Base-by-base conservation (phyloP, 2,113 vertebrate genomes). In the Channa argus region DNA sequence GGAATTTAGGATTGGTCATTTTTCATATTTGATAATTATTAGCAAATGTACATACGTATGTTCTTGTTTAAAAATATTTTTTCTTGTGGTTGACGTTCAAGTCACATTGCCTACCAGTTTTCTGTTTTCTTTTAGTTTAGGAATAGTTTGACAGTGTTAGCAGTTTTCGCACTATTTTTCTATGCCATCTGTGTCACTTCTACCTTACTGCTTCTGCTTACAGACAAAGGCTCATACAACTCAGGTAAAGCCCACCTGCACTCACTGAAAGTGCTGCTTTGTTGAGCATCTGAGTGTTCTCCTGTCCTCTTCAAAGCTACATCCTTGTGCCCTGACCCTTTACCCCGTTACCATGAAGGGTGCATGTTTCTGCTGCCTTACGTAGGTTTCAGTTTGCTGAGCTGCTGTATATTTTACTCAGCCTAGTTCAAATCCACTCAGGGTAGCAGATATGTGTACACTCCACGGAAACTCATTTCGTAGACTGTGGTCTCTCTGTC, bases 141-240 rank as follows among this genome's bases (percentile, higher is more conserved):
- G 1, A 4, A 56, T 5, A 14, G 13, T 64, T 68, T 44, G 36
- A 9, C 1, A 62, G 11, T 36, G 0, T 0, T n/a, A 53, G 13
- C 56, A 73, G 34, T 77, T 58, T 7, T 15, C 59, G 14, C 47
- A 49, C 54, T 13, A 62, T 46, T 54, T 80, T 53, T 70, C 14
- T 59, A 12, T 91, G 61, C 72, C 33, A 43, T 80, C 51, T 34
- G 13, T 80, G 63, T 92, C 84, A 85, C 89, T 91, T 95, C 93
- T 93, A 94, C 92, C 92, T 90, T 88, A 93, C 87, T 93, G 90
- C 95, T 95, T 96, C 77, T 95, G 91, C 94, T 95, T 92, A 92
- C 96, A 98, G 96, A 95, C 94, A 96, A 95, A 96, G 95, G 94
- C 94, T 95, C 96, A 86, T 95, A 96, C 95, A 96, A 96, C 94